Evolutionary conservation across 2,888 invertebrate genomes (phyloP).

Genomic region (Periphyllus acericola): DNA sequence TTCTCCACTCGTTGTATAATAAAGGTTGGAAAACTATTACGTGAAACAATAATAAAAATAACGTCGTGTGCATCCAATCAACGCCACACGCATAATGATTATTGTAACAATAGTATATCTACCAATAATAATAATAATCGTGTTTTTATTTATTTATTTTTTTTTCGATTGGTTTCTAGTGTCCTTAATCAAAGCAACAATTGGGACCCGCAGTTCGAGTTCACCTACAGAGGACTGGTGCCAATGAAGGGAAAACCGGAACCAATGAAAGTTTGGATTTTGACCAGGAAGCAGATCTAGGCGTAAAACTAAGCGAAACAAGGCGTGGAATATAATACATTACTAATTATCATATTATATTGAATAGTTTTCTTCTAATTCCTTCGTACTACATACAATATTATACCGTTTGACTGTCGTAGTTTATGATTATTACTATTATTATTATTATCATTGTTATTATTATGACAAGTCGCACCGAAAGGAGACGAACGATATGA

Average conservation of each 20-base stretch:
- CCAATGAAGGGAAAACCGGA: constrained; percentile 93
- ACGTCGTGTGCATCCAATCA: no score
- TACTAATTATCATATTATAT: not conserved
- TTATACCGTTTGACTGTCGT: constrained; percentile 18
- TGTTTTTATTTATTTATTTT: constrained; percentile 61
- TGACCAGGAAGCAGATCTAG: constrained; percentile 69
- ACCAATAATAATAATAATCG: not conserved
- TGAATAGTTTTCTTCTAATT: constrained; percentile 30
- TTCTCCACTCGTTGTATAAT: not conserved
- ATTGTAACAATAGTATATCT: not conserved
- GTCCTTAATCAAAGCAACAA: constrained; percentile 84
- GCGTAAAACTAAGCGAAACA: not conserved
- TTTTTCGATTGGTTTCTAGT: constrained; percentile 70
- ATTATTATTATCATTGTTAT: not conserved
- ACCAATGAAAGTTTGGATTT: constrained; percentile 93
- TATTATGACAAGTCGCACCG: not conserved
- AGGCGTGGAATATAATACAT: not conserved
- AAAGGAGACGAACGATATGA: not conserved
- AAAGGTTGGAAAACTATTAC: not conserved
- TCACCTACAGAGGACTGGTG: constrained; percentile 88
- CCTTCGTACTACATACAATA: not conserved
- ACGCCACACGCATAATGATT: not conserved
- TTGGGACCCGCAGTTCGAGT: constrained; percentile 83
- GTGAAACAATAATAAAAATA: not conserved
- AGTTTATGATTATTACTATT: not conserved